A percentile compares a stretch with the other conserved stretches of the same genome.
Conservation (phyloP, 1,140 invertebrate species). For the Epicauta chinensis region DNA sequence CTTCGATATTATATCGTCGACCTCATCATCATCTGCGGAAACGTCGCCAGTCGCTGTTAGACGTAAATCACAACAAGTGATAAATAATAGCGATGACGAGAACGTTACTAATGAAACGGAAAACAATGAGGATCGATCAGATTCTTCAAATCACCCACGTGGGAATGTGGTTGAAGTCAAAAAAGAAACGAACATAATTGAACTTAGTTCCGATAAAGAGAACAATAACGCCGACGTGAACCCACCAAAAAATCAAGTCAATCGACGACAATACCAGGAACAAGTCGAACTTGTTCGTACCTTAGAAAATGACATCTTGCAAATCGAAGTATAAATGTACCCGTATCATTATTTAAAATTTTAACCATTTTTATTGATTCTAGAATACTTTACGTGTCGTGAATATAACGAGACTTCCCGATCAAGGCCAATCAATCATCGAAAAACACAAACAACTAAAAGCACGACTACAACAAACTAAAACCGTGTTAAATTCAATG, state of each 20-base stretch:
- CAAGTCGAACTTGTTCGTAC: constrained; percentile 1
- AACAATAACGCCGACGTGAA: too few relatives aligned
- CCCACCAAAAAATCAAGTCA: background rate
- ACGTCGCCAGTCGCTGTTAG: too few relatives aligned
- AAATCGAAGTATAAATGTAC: background rate
- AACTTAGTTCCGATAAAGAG: too few relatives aligned
- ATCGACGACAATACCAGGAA: constrained; percentile 1
- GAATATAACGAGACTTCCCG: constrained; percentile 48
- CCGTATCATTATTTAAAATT: background rate
- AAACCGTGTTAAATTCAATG: constrained; percentile 45
- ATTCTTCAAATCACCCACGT: too few relatives aligned
- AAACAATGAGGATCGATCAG: too few relatives aligned
- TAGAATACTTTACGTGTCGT: constrained; percentile 45
- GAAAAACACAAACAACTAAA: constrained; percentile 40
- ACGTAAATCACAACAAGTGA: too few relatives aligned
- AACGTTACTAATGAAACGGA: too few relatives aligned
- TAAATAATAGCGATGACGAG: too few relatives aligned
- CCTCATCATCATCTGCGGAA: too few relatives aligned
- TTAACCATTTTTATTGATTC: background rate
- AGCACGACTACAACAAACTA: constrained; percentile 40
- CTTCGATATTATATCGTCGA: too few relatives aligned
- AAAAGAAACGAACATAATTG: too few relatives aligned
- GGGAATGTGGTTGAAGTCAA: too few relatives aligned
- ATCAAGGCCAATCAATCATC: constrained; percentile 47
- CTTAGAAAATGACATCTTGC: constrained; percentile 4